Base-by-base conservation (phyloP, 2,797 vertebrate genomes). In the Forpus xanthops region DNA sequence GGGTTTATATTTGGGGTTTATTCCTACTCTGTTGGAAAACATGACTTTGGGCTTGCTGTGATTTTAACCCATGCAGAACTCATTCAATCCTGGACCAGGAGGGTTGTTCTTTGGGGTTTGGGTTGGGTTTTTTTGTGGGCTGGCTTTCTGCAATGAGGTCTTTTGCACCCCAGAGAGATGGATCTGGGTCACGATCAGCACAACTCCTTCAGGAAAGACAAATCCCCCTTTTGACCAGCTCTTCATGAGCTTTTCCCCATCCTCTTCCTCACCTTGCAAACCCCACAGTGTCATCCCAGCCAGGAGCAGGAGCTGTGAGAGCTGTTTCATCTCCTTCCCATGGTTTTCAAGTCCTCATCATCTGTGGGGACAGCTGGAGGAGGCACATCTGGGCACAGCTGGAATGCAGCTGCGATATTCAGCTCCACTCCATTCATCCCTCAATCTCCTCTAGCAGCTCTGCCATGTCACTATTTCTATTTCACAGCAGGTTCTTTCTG, bases 351-450 rank as follows among this genome's bases (percentile, higher is more conserved):
- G n/a, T 18, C 44, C 85, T 74, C 5, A 0, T 27, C 23, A 5
- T 33, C 72, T 19, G 31, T 8, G 13, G 76, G 65, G 47, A 21
- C 0, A 2, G 41, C 44, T 71, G 71, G 61, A 71, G 56, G 75
- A 42, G 0, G 19, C 77, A 93, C 70, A 95, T 33, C 70, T 84
- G 85, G 87, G 35, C 79, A 78, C 79, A 85, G 85, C 78, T 89
- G 90, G 71, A 88, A 62, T 47, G 12, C n/a, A 56, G 39, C 71
- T 15, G 28, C 52, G 33, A 35, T 15, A 7, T 9, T 33, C 86
- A 84, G 24, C 61, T 80, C 65, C 56, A 70, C 80, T n/a, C 44
- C 15, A 10, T 12, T 65, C 60, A 37, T 35, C 18, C 16, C 52
- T 52, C 24, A 27, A 0, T 4, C 28, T 35, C 24, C 58, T 61